Percentiles rank a stretch among this genome's conserved stretches.
These are phyloP conservation scores for Lasioglossum marginatum DNA, from an alignment of 2,888 invertebrate species.

Conservation along the genomic window DNA sequence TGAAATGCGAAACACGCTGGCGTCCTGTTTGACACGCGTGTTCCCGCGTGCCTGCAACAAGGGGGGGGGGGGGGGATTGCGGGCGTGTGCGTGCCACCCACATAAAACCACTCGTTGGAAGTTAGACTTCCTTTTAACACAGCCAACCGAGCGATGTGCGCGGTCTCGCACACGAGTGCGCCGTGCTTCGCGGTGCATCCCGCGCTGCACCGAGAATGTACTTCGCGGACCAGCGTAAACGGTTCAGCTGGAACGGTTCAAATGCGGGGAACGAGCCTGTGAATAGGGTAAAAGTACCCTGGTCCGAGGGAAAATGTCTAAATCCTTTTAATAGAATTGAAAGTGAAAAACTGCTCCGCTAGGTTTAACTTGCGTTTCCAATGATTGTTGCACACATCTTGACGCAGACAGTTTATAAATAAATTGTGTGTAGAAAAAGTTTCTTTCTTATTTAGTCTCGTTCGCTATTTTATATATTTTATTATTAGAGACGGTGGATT, in stretches of 20 bases:
- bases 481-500: neutral
- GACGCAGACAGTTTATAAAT: neutral
- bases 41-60: slow-evolving; percentile 28
- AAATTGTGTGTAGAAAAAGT: neutral
- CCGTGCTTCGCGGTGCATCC: slow-evolving; percentile 60
- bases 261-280: slow-evolving; percentile 26
- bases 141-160: slow-evolving; percentile 53
- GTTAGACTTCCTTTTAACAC: slow-evolving; percentile 59
- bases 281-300: neutral
- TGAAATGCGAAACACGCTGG: slow-evolving; percentile 50
- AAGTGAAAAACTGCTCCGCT: neutral
- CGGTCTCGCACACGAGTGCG: slow-evolving; percentile 59
- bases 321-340: slow-evolving; percentile 10
- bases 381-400: neutral
- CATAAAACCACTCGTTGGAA: slow-evolving; percentile 64
- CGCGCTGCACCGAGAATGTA: slow-evolving; percentile 58
- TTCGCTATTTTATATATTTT: neutral
- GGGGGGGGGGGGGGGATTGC: slow-evolving; percentile 1
- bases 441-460: neutral
- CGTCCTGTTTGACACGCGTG: slow-evolving; percentile 56
- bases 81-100: slow-evolving; percentile 62
- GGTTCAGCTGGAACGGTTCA: slow-evolving; percentile 48
- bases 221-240: slow-evolving; percentile 60
- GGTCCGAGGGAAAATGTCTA: slow-evolving; percentile 11
- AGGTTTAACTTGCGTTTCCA: neutral